Conservation (phyloP, 2,888 invertebrate genomes). For the Petrolisthes cinctipes region DNA sequence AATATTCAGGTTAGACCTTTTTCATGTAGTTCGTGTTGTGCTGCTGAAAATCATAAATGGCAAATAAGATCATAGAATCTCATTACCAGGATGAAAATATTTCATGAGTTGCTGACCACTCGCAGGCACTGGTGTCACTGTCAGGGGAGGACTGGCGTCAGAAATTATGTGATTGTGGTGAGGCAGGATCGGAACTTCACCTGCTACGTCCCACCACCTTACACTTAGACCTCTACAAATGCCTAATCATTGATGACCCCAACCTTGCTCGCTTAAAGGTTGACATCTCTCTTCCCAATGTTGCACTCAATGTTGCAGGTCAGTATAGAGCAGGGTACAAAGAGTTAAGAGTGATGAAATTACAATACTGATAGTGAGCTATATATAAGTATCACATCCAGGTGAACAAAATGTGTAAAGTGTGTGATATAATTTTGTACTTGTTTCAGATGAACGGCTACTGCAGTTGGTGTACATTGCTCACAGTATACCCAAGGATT, state of each 20-base stretch:
- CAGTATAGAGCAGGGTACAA: conserved; percentile 20
- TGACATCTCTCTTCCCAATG: conserved; percentile 73
- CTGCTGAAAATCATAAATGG: no score
- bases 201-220: conserved; percentile 72
- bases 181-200: conserved; percentile 77
- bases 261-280: conserved; percentile 89
- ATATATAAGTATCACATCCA: no score
- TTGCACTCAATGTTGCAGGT: conserved; percentile 70
- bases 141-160: conserved; percentile 83
- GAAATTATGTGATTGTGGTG: conserved; percentile 73
- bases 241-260: conserved; percentile 90
- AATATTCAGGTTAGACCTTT: conserved; percentile 80
- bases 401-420: no score
- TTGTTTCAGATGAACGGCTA: conserved; percentile 71
- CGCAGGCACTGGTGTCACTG: conserved; percentile 77
- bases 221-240: conserved; percentile 82
- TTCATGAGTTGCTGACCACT: background rate
- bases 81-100: background rate
- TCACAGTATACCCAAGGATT: conserved; percentile 71
- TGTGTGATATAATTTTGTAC: background rate
- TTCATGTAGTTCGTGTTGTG: no score
- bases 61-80: no score
- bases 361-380: background rate
- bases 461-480: conserved; percentile 72
- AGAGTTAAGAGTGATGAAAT: background rate